Percentiles rank a stretch among this genome's conserved stretches.
Evolutionary conservation across 2,888 invertebrate genomes (phyloP).

Genomic region (Zaprionus obscuricornis): DNA sequence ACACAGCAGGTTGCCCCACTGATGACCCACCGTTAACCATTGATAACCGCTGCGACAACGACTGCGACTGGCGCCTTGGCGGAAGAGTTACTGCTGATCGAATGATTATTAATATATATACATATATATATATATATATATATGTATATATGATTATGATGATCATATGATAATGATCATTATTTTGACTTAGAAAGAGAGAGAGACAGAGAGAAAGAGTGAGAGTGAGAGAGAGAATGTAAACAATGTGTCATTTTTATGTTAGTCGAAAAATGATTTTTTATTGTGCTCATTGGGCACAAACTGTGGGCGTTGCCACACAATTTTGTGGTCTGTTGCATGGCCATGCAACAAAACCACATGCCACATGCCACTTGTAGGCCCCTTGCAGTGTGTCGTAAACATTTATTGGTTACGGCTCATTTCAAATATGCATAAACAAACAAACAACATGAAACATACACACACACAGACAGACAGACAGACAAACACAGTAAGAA

Average conservation of each 20-base stretch:
- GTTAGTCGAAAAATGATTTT: conserved; percentile 60
- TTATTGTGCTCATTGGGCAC: conserved; percentile 52
- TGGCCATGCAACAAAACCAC: too few relatives aligned
- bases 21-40: conserved; percentile 46
- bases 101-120: too few relatives aligned
- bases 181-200: neutral
- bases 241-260: conserved; percentile 75
- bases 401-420: conserved; percentile 77
- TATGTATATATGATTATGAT: conserved; percentile 18
- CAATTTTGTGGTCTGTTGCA: conserved; percentile 9
- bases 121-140: too few relatives aligned
- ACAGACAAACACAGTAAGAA: too few relatives aligned
- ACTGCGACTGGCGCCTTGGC: conserved; percentile 49
- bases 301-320: conserved; percentile 31
- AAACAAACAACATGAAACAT: conserved; percentile 56
- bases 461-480: conserved; percentile 16
- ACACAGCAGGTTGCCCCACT: conserved; percentile 59
- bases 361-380: neutral
- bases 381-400: conserved; percentile 49
- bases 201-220: neutral
- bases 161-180: neutral
- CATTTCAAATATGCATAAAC: conserved; percentile 56
- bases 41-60: conserved; percentile 48
- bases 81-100: conserved; percentile 4
- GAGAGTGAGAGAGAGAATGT: neutral